These are phyloP conservation scores for Cheilosia grossa DNA, from an alignment of 2,888 invertebrate species.

Conservation along the genomic window DNA sequence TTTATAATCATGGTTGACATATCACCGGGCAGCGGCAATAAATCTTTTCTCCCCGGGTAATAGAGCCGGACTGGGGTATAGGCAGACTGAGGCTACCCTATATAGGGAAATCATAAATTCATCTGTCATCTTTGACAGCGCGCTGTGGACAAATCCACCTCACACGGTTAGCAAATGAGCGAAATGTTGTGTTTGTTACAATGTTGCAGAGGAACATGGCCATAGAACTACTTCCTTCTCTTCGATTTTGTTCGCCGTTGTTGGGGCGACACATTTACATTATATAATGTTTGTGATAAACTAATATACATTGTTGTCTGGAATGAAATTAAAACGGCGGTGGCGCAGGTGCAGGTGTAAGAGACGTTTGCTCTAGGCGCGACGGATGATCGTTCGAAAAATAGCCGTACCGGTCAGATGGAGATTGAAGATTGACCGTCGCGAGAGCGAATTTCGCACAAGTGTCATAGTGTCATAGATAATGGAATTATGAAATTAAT, in stretches of 20 bases:
- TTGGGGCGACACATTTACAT: neutral
- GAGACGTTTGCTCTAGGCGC: neutral
- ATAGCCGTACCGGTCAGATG: conserved; percentile 7
- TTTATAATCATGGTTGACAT: conserved; percentile 9
- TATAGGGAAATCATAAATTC: conserved; percentile 69
- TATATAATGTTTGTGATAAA: neutral
- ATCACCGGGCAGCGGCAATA: conserved; percentile 14
- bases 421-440: neutral
- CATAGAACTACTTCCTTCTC: conserved; percentile 17
- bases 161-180: conserved; percentile 39
- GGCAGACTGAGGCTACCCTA: conserved; percentile 49
- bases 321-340: too few species aligned
- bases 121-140: conserved; percentile 64
- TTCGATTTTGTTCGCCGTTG: neutral
- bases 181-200: conserved; percentile 41
- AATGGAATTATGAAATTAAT: too few species aligned
- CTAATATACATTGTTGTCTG: conserved; percentile 34
- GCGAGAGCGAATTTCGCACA: too few species aligned
- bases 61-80: neutral
- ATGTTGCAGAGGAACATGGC: conserved; percentile 24
- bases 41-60: conserved; percentile 16
- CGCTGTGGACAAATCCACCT: conserved; percentile 60
- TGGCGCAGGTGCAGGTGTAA: neutral
- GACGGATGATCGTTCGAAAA: conserved; percentile 31
- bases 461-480: too few species aligned